These are phyloP conservation scores for Neotoma lepida DNA, from an alignment of 2,113 vertebrate species.

Conservation along the genomic window DNA sequence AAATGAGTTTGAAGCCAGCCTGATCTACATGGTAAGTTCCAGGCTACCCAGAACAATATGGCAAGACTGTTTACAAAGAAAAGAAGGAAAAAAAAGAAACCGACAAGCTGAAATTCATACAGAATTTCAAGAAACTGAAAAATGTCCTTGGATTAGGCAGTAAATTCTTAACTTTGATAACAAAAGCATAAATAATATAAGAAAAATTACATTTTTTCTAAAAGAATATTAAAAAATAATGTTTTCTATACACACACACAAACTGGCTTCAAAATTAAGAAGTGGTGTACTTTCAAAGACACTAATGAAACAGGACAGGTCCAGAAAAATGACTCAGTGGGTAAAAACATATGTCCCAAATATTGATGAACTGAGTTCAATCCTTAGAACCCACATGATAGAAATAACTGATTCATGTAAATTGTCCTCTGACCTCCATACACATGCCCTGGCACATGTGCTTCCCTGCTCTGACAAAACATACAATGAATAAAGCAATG, in stretches of 20 bases:
- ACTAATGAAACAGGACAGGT: not conserved
- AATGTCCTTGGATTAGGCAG: not conserved
- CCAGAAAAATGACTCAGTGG: not conserved
- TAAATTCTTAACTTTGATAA: slow-evolving; percentile 46
- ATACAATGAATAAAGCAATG: not conserved
- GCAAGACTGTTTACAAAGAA: not conserved
- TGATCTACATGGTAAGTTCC: not conserved
- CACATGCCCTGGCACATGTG: not conserved
- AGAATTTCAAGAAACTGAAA: slow-evolving; percentile 34
- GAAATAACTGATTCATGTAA: not conserved
- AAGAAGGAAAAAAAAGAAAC: not conserved
- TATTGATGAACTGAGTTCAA: not conserved
- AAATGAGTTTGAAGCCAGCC: not conserved
- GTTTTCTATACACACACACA: not conserved
- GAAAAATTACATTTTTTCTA: not conserved
- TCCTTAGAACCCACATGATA: not conserved
- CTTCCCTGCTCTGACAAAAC: not conserved
- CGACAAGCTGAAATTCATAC: slow-evolving; percentile 4
- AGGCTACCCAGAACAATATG: not conserved
- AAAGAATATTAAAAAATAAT: not conserved
- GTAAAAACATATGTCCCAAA: not conserved
- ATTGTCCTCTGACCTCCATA: not conserved
- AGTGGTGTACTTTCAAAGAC: not conserved
- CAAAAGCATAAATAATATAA: not conserved
- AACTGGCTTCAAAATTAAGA: slow-evolving; percentile 28